phyloP scores from a whole-genome alignment of 2,888 invertebrate species.

The Cepaea hortensis region DNA sequence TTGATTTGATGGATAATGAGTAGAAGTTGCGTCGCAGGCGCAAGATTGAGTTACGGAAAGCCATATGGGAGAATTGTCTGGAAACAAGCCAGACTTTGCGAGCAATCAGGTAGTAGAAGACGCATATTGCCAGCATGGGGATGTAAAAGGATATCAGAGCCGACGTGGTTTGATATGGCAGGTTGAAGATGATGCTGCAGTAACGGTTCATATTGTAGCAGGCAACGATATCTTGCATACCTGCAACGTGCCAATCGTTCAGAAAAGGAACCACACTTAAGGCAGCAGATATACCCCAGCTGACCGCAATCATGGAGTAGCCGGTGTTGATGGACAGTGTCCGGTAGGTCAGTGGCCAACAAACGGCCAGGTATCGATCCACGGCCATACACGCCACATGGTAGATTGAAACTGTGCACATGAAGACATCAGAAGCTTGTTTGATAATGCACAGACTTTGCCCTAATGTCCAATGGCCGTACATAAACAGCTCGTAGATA shows the following conservation, averaged over 20 bases:
- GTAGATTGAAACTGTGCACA: slow-evolving; percentile 67
- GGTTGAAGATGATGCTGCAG: background rate
- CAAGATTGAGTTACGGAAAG: too few species aligned
- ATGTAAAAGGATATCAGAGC: background rate
- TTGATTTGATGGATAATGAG: too few species aligned
- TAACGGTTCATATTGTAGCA: background rate
- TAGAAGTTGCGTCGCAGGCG: too few species aligned
- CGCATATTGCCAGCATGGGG: background rate
- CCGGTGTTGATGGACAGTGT: slow-evolving; percentile 59
- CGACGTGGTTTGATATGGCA: background rate
- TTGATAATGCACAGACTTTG: slow-evolving; percentile 58
- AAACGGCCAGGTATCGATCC: slow-evolving; percentile 69
- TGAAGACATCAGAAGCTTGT: slow-evolving; percentile 64
- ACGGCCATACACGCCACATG: slow-evolving; percentile 66
- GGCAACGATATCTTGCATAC: background rate
- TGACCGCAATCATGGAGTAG: slow-evolving; percentile 56
- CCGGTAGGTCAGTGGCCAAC: slow-evolving; percentile 66
- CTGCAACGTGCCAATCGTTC: background rate
- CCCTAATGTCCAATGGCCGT: slow-evolving; percentile 62
- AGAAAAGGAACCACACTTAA: background rate
- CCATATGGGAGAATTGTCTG: too few species aligned
- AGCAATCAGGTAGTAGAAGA: background rate
- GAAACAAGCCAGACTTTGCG: background rate
- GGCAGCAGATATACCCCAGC: background rate
- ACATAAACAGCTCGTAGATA: slow-evolving; percentile 61